A percentile compares a stretch with the other conserved stretches of the same genome.
phyloP scores from a whole-genome alignment of 2,113 vertebrate species.

The Gymnorhina tibicen region DNA sequence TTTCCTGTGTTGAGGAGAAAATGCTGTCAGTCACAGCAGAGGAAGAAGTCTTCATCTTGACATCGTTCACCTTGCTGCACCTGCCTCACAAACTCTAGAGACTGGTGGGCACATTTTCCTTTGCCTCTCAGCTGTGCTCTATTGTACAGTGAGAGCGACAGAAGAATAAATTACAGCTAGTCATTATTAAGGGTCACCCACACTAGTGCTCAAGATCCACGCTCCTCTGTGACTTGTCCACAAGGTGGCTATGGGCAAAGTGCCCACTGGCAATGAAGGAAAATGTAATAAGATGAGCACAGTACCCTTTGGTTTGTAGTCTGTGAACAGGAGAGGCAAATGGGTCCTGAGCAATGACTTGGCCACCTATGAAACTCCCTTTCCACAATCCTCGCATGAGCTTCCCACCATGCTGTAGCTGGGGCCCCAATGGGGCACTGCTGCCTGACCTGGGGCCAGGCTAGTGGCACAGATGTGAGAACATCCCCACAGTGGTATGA shows the following conservation, averaged over 20 bases:
- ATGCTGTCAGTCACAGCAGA: not conserved
- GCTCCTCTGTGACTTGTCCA: not conserved
- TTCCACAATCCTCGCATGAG: not conserved
- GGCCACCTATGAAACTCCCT: not conserved
- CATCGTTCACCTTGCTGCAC: rapidly evolving
- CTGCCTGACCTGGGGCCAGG: not conserved
- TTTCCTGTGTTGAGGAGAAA: not conserved
- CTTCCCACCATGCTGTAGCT: rapidly evolving
- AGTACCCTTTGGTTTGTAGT: not conserved
- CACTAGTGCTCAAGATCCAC: not conserved
- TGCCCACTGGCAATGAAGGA: not conserved
- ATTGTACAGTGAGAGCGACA: not conserved
- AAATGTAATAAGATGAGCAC: not conserved
- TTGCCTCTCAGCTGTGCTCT: not conserved
- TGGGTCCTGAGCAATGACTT: not conserved
- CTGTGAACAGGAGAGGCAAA: not conserved
- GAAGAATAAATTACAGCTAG: not conserved
- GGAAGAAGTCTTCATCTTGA: not conserved
- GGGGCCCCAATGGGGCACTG: too few relatives aligned
- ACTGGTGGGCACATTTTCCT: not conserved
- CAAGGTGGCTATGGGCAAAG: not conserved
- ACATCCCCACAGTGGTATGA: not conserved
- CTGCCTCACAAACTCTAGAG: not conserved
- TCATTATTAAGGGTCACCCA: not conserved
- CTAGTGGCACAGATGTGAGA: not conserved